Percentiles rank a stretch among this genome's conserved stretches.
Evolutionary conservation across 2,888 invertebrate species (phyloP).

Genomic region (Lomographa bimaculata): DNA sequence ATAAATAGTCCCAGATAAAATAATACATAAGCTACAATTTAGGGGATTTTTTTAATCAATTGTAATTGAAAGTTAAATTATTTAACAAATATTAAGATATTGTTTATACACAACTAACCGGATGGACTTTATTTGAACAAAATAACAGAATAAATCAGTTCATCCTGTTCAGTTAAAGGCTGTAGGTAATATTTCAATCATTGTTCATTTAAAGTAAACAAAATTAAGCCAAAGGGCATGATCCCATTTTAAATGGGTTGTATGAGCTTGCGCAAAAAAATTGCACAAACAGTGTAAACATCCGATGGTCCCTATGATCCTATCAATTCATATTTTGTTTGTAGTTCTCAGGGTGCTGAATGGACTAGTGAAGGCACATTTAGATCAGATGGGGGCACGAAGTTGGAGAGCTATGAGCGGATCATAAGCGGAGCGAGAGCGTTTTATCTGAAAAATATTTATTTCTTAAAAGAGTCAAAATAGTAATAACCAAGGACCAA

Average conservation of each 20-base stretch:
- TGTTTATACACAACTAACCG: too few species aligned
- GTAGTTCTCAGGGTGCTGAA: slow-evolving; percentile 67
- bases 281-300: slow-evolving; percentile 53
- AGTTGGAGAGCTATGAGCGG: slow-evolving; percentile 42
- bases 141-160: too few species aligned
- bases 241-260: slow-evolving; percentile 14
- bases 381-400: slow-evolving; percentile 28
- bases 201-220: slow-evolving; percentile 13
- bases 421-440: slow-evolving; percentile 25
- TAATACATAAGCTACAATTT: too few species aligned
- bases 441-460: slow-evolving; percentile 4
- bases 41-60: too few species aligned
- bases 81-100: too few species aligned
- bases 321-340: slow-evolving; percentile 75
- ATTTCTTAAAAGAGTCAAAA: too few species aligned
- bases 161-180: too few species aligned
- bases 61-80: too few species aligned
- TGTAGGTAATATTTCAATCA: too few species aligned
- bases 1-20: too few species aligned
- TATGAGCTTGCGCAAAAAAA: slow-evolving; percentile 35
- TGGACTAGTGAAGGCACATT: slow-evolving; percentile 23
- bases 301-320: slow-evolving; percentile 56
- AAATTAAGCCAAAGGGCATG: slow-evolving; percentile 52
- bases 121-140: too few species aligned
- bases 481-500: too few species aligned